Base-by-base conservation (phyloP, 2,113 vertebrate species). In the Ctenodactylus gundi region DNA sequence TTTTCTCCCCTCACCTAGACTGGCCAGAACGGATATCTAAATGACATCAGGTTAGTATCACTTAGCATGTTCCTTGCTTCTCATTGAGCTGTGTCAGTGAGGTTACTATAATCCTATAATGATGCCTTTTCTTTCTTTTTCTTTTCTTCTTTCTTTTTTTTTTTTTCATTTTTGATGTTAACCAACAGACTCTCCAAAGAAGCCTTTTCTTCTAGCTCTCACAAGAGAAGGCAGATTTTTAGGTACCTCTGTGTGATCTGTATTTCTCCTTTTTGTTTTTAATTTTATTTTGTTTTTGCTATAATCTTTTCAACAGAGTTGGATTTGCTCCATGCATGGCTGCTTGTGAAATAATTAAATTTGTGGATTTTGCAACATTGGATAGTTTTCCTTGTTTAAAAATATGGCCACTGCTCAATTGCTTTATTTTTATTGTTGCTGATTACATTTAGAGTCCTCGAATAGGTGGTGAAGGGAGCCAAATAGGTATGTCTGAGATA, bases 11-110 rank as follows among this genome's bases (percentile, higher is more conserved):
- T 96, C 97, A 97, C 95, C 95, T 98, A 99, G 99, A 99, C 99
- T 94, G 99, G 99, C 97, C 99, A 99, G 98, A 99, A 99, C 4
- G 99, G 99, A 98, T 99, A 99, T 98, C 99, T 99, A 98, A 98
- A 98, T 20, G 99, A 99, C 97, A 99, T 99, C 99, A 99, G 99
- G 99, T 99, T 98, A 99, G 99, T 98, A 95, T 91, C 94, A 60
- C 55, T 53, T 53, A 84, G 90, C 92, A 93, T 96, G 76, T 77
- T 31, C 95, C 94, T 88, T 95, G 12, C 58, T 84, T 62, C 81
- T 34, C 34, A 89, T 67, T 93, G 92, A 95, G 51, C 97, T 98
- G 95, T 97, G 83, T 92, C 93, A 95, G 1, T 13, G 90, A 94
- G 86, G 70, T 53, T 96, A 92, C 93, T 96, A 88, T 57, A 96